Evolutionary conservation across 2,113 vertebrate species (phyloP).

Genomic region (Callospermophilus lateralis): DNA sequence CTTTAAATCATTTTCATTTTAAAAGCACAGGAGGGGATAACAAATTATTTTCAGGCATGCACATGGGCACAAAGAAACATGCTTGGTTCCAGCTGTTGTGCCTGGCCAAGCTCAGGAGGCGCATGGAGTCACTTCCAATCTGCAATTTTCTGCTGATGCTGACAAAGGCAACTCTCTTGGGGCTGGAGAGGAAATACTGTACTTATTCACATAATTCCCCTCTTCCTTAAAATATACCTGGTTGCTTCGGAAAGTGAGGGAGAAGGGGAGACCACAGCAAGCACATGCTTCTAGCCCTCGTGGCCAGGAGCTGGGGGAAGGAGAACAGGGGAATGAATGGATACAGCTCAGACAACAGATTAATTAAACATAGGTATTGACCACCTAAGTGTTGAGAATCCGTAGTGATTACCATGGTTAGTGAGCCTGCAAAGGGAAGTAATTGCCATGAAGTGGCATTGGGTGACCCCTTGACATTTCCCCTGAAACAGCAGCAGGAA

Average conservation of each 20-base stretch:
- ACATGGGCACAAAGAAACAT: background rate
- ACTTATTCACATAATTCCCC: constrained; percentile 37
- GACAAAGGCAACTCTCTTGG: background rate
- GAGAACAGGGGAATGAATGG: too few species aligned
- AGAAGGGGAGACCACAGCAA: background rate
- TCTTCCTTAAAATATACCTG: background rate
- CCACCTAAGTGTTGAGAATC: background rate
- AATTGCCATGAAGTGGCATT: background rate
- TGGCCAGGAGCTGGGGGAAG: rapidly evolving
- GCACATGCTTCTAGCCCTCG: background rate
- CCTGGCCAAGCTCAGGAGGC: background rate
- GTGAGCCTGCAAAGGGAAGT: background rate
- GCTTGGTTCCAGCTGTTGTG: constrained; percentile 3
- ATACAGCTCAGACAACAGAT: background rate
- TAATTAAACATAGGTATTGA: background rate
- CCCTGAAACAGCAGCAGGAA: background rate
- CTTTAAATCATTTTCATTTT: constrained; percentile 34
- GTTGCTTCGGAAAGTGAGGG: background rate
- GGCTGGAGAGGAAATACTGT: background rate
- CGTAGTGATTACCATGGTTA: background rate
- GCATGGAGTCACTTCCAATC: constrained; percentile 2
- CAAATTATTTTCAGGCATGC: constrained; percentile 49
- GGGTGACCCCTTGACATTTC: background rate
- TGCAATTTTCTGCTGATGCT: constrained; percentile 43
- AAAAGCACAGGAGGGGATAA: background rate